Conservation (phyloP, 1,140 invertebrate species). For the Rhopalosiphum padi region DNA sequence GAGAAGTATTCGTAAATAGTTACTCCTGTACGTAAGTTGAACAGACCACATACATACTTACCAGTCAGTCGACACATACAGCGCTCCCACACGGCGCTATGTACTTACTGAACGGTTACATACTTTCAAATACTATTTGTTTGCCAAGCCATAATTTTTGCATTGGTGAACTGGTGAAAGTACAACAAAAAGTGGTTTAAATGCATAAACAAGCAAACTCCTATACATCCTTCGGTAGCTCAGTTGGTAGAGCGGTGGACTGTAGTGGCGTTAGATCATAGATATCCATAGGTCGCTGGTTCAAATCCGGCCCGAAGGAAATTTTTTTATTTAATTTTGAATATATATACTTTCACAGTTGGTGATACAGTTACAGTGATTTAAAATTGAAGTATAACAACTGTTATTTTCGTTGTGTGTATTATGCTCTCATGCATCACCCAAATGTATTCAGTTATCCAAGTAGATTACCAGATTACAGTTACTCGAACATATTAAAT, state of each 20-base stretch:
- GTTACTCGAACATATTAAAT: too few relatives aligned
- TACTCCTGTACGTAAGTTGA: neutral
- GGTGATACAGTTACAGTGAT: neutral
- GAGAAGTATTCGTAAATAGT: neutral
- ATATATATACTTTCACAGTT: neutral
- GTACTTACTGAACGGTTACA: neutral
- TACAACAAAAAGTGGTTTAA: neutral
- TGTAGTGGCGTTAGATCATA: slow-evolving; percentile 68
- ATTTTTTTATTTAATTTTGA: neutral
- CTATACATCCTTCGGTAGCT: slow-evolving; percentile 75
- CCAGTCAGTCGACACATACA: neutral
- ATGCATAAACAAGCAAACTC: neutral
- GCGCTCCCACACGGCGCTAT: neutral
- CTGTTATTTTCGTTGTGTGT: neutral
- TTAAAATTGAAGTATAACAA: neutral
- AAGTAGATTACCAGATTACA: too few relatives aligned
- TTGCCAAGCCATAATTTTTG: neutral
- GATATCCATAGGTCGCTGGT: slow-evolving; percentile 63
- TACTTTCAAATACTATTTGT: neutral
- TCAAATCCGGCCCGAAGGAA: slow-evolving; percentile 63
- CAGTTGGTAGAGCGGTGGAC: slow-evolving; percentile 89
- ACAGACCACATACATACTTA: neutral
- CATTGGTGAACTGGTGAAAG: neutral
- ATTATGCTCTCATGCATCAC: neutral
- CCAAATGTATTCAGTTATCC: neutral